Percentiles rank a stretch among this genome's conserved stretches.
Evolutionary conservation across 2,888 invertebrate genomes (phyloP).

Genomic region (Endomychus coccineus): DNA sequence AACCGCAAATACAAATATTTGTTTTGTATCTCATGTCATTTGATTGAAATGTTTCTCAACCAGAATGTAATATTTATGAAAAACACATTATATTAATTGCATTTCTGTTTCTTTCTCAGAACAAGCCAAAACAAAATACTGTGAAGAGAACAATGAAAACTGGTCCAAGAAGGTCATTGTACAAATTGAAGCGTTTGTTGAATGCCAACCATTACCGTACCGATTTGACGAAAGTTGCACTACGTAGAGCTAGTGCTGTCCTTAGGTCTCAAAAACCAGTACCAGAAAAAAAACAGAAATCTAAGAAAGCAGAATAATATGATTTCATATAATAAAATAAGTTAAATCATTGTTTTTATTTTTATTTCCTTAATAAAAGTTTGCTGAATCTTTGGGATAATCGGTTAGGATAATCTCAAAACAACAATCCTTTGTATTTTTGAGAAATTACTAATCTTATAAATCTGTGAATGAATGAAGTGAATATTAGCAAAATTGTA

Average conservation of each 20-base stretch:
- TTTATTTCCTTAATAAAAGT: no score
- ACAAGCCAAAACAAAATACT: slow-evolving; percentile 71
- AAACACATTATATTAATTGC: slow-evolving; percentile 6
- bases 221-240: slow-evolving; percentile 79
- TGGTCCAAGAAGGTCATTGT: slow-evolving; percentile 79
- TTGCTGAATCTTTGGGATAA: no score
- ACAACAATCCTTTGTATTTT: no score
- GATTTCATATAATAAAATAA: no score
- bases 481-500: no score
- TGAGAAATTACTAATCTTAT: no score
- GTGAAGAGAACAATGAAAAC: slow-evolving; percentile 78
- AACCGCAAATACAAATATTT: background rate
- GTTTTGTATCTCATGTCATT: background rate
- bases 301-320: slow-evolving; percentile 77
- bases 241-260: slow-evolving; percentile 89
- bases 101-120: slow-evolving; percentile 40
- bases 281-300: slow-evolving; percentile 69
- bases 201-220: slow-evolving; percentile 78
- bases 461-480: no score
- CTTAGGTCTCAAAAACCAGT: slow-evolving; percentile 84
- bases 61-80: slow-evolving; percentile 21
- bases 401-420: no score
- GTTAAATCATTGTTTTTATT: no score
- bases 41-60: background rate
- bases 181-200: slow-evolving; percentile 74